phyloP scores from a whole-genome alignment of 1,140 invertebrate species.

The Drosophila punjabiensis region DNA sequence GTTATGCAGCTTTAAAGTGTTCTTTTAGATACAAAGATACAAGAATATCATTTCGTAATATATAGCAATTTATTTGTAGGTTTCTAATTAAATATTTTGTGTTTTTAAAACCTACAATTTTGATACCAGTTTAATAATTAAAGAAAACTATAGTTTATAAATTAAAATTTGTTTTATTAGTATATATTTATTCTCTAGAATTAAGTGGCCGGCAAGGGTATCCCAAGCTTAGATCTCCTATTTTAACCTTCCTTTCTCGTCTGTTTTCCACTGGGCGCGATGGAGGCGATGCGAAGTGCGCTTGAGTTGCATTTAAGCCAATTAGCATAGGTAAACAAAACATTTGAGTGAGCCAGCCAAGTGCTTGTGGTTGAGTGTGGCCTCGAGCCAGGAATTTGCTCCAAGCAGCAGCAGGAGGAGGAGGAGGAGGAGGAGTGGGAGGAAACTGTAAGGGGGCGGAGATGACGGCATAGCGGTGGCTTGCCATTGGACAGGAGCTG shows the following conservation, averaged over 20 bases:
- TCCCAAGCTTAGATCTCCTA: background rate
- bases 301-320: constrained; percentile 83
- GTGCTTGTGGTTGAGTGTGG: constrained; percentile 74
- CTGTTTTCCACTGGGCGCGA: constrained; percentile 66
- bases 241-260: background rate
- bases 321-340: constrained; percentile 84
- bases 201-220: constrained; percentile 5
- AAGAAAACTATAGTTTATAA: background rate
- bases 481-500: constrained; percentile 33
- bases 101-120: too few species aligned
- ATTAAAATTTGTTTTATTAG: background rate
- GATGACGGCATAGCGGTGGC: constrained; percentile 2
- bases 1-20: too few species aligned
- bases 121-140: too few species aligned
- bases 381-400: constrained; percentile 39
- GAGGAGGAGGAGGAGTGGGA: background rate
- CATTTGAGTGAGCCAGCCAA: constrained; percentile 81
- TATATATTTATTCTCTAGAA: background rate
- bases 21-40: too few species aligned
- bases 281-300: constrained; percentile 69
- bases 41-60: background rate
- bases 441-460: background rate
- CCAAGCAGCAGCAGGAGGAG: background rate
- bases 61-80: background rate
- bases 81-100: background rate